Evolutionary conservation across 2,888 invertebrate species (phyloP).

Genomic region (Melanostoma scalare): DNA sequence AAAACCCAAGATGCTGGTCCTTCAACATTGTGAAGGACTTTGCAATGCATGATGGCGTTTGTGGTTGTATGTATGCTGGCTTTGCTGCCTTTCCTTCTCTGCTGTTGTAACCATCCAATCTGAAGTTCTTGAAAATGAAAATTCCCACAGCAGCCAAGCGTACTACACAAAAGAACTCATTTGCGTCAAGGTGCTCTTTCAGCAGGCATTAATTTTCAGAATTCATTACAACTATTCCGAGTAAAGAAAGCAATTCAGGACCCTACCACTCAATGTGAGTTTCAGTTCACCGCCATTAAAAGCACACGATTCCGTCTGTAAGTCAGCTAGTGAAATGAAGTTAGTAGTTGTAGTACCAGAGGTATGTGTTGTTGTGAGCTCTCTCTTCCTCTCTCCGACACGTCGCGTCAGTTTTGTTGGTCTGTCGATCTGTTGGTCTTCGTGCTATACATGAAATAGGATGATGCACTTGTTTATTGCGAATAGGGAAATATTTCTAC

Average conservation of each 20-base stretch:
- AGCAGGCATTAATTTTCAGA: slow-evolving; percentile 66
- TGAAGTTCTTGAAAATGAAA: slow-evolving; percentile 69
- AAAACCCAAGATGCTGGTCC: slow-evolving; percentile 65
- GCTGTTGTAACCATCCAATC: slow-evolving; percentile 55
- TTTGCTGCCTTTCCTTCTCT: not conserved
- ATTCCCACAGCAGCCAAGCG: slow-evolving; percentile 66
- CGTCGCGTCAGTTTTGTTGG: too few relatives aligned
- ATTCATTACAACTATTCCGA: slow-evolving; percentile 70
- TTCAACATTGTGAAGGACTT: slow-evolving; percentile 65
- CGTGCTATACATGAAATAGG: too few relatives aligned
- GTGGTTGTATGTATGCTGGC: slow-evolving; percentile 13
- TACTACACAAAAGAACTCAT: slow-evolving; percentile 69
- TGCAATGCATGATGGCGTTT: slow-evolving; percentile 51
- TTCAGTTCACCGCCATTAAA: slow-evolving; percentile 56
- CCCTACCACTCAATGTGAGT: slow-evolving; percentile 52
- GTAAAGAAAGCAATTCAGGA: slow-evolving; percentile 51
- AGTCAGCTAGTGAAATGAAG: slow-evolving; percentile 25
- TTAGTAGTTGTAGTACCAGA: slow-evolving; percentile 9
- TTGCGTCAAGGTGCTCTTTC: slow-evolving; percentile 72
- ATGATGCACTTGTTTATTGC: too few relatives aligned
- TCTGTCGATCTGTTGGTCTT: too few relatives aligned
- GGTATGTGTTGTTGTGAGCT: too few relatives aligned
- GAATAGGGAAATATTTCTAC: too few relatives aligned
- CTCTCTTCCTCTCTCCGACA: too few relatives aligned
- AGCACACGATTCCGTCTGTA: slow-evolving; percentile 30